phyloP scores from a whole-genome alignment of 2,113 vertebrate genomes.

The Anseranas semipalmata region DNA sequence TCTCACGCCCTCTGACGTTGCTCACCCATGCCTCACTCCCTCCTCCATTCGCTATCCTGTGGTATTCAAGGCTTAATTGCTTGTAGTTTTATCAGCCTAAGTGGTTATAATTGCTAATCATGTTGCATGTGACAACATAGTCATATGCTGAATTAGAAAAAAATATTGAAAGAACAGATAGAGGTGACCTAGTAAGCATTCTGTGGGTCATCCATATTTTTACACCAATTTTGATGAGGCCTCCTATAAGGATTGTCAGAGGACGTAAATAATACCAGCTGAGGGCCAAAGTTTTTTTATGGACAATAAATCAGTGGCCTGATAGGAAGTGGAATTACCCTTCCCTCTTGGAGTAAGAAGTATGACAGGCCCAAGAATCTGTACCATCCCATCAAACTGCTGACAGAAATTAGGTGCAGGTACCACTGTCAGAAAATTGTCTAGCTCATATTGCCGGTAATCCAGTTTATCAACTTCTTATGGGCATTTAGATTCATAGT shows the following conservation, averaged over 20 bases:
- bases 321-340: background rate
- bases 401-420: background rate
- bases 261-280: background rate
- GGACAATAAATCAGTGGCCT: background rate
- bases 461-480: background rate
- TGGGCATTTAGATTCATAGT: background rate
- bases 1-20: background rate
- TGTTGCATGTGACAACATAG: background rate
- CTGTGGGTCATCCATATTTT: background rate
- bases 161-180: background rate
- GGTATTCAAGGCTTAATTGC: background rate
- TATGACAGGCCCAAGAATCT: background rate
- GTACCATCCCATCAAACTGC: rapidly evolving
- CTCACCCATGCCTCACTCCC: background rate
- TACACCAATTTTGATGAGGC: background rate
- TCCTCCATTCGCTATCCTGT: background rate
- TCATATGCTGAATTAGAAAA: background rate
- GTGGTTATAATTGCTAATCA: background rate
- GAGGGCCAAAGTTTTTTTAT: background rate
- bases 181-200: background rate
- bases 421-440: background rate
- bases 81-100: background rate
- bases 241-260: background rate
- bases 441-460: background rate
- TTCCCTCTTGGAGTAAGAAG: background rate